Conservation (phyloP, 1,140 invertebrate species). For the Globodera ellingtonae region DNA sequence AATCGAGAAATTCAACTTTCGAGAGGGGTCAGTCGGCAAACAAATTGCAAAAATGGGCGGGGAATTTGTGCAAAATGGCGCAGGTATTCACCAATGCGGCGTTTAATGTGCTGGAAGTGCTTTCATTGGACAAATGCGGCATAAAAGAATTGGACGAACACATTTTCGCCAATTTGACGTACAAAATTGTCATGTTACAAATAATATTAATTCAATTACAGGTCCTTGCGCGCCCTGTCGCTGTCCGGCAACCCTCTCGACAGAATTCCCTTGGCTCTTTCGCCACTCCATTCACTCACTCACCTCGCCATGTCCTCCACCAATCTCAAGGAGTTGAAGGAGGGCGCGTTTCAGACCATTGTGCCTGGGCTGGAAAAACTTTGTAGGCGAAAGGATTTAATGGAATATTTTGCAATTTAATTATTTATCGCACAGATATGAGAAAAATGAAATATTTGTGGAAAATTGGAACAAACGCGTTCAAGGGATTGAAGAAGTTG, state of each 20-base stretch:
- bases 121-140: constrained; percentile 21
- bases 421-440: constrained; percentile 12
- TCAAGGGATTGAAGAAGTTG: constrained; percentile 21
- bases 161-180: constrained; percentile 28
- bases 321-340: constrained; percentile 2
- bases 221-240: constrained; percentile 23
- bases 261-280: constrained; percentile 2
- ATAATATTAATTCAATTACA: not conserved
- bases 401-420: constrained; percentile 1
- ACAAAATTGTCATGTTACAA: not conserved
- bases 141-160: constrained; percentile 21
- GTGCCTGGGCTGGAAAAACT: constrained; percentile 5
- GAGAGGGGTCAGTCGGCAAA: constrained; percentile 2
- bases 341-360: not conserved
- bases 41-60: not conserved
- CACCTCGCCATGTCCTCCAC: constrained; percentile 8
- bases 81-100: constrained; percentile 15
- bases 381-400: not conserved
- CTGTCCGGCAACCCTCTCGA: constrained; percentile 28
- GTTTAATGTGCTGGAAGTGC: constrained; percentile 11
- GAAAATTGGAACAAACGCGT: constrained; percentile 17
- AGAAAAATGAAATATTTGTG: constrained; percentile 13
- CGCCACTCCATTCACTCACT: not conserved
- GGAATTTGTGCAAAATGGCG: not conserved
- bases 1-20: constrained; percentile 19